phyloP scores from a whole-genome alignment of 2,113 vertebrate species.

The Heterotilapia buettikoferi region DNA sequence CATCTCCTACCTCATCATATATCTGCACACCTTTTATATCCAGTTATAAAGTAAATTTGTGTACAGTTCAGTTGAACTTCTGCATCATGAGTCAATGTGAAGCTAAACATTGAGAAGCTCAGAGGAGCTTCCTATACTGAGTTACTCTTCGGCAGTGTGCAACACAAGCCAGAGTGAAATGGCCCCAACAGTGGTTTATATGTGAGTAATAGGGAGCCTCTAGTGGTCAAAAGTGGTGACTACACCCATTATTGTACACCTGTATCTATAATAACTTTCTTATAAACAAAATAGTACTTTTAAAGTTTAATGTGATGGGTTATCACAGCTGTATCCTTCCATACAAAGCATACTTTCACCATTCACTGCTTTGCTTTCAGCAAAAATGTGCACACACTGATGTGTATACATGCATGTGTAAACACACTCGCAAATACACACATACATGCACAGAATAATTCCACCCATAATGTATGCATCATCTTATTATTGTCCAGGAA shows the following conservation, averaged over 20 bases:
- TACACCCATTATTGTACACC: background rate
- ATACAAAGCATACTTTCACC: background rate
- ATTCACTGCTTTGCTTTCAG: background rate
- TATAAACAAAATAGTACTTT: background rate
- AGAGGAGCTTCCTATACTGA: background rate
- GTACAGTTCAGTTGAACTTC: background rate
- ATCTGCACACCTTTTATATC: background rate
- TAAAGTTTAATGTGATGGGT: background rate
- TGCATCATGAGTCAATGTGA: background rate
- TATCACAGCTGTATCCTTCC: background rate
- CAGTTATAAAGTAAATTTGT: background rate
- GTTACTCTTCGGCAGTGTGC: background rate
- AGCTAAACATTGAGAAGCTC: background rate
- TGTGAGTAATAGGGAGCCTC: slow-evolving; percentile 59
- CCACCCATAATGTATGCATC: background rate
- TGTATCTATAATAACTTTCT: background rate
- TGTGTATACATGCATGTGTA: background rate
- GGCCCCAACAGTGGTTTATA: background rate
- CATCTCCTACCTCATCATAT: background rate
- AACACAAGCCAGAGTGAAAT: background rate
- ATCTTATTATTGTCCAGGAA: background rate
- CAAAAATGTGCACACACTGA: background rate
- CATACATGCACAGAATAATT: background rate
- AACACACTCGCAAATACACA: background rate
- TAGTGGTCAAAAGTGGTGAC: slow-evolving; percentile 15